Conservation (phyloP, 1,140 invertebrate species). For the Yoshiicerus persimilis region DNA sequence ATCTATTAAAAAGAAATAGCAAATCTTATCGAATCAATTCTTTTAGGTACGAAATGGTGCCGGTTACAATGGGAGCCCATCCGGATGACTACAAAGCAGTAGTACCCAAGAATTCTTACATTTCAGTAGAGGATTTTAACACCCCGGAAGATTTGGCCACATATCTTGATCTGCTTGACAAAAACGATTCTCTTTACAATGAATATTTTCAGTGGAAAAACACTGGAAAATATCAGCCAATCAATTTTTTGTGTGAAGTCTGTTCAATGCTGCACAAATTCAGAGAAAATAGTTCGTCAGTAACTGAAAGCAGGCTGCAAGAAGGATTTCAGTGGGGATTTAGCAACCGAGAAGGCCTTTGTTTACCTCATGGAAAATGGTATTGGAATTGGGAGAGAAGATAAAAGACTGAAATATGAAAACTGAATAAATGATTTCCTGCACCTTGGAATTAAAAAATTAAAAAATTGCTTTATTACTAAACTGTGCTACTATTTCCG, state of each 20-base stretch:
- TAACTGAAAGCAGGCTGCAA: background rate
- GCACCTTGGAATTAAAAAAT: no score
- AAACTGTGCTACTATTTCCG: no score
- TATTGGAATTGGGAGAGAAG: background rate
- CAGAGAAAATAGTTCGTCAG: background rate
- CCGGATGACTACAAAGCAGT: slow-evolving; percentile 57
- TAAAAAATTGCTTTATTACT: no score
- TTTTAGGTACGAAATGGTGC: slow-evolving; percentile 58
- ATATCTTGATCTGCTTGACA: slow-evolving; percentile 58
- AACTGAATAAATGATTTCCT: background rate
- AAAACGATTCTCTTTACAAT: slow-evolving; percentile 48
- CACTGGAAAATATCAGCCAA: background rate
- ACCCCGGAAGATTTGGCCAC: slow-evolving; percentile 57
- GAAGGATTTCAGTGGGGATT: background rate
- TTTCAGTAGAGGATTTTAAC: slow-evolving; percentile 60
- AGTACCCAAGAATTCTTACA: slow-evolving; percentile 68
- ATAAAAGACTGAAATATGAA: background rate
- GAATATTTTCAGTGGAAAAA: slow-evolving; percentile 52
- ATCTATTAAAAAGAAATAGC: background rate
- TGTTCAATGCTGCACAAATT: slow-evolving; percentile 43
- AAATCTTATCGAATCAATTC: background rate
- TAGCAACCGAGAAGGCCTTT: background rate
- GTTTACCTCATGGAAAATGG: background rate
- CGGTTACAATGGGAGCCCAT: slow-evolving; percentile 68
- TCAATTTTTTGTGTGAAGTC: slow-evolving; percentile 46